phyloP scores from a whole-genome alignment of 2,797 vertebrate genomes.

The Sebastes cheni region DNA sequence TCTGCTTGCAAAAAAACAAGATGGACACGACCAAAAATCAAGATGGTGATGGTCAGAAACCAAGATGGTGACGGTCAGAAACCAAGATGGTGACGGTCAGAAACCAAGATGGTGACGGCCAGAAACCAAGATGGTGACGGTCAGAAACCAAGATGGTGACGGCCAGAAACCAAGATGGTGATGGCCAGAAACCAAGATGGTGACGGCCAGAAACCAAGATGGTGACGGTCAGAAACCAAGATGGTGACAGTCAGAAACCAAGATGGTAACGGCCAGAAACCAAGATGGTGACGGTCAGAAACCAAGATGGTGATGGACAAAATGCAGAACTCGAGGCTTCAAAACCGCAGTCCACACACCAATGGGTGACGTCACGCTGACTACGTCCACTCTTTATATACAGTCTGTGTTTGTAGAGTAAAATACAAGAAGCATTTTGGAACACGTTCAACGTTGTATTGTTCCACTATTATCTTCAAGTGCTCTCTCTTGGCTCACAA shows the following conservation, averaged over 20 bases:
- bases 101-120: fast-evolving
- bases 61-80: fast-evolving
- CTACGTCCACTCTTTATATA: no score
- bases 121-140: fast-evolving
- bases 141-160: fast-evolving
- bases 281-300: no score
- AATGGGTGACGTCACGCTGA: no score
- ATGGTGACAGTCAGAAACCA: fast-evolving
- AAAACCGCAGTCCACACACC: no score
- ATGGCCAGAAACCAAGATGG: no score
- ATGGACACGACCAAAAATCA: no score
- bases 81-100: fast-evolving
- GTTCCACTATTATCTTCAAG: conserved; percentile 5
- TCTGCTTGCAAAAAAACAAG: no score
- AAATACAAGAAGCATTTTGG: not conserved
- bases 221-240: fast-evolving
- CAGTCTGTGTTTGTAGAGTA: not conserved
- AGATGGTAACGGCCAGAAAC: fast-evolving
- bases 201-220: fast-evolving
- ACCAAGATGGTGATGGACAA: no score
- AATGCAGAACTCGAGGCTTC: no score
- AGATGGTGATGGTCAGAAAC: no score
- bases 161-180: fast-evolving
- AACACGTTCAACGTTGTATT: conserved; percentile 1
- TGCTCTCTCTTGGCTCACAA: not conserved